Percentiles rank a stretch among this genome's conserved stretches.
Conservation (phyloP, 2,888 invertebrate genomes). For the Megaustenia siamemsis region DNA sequence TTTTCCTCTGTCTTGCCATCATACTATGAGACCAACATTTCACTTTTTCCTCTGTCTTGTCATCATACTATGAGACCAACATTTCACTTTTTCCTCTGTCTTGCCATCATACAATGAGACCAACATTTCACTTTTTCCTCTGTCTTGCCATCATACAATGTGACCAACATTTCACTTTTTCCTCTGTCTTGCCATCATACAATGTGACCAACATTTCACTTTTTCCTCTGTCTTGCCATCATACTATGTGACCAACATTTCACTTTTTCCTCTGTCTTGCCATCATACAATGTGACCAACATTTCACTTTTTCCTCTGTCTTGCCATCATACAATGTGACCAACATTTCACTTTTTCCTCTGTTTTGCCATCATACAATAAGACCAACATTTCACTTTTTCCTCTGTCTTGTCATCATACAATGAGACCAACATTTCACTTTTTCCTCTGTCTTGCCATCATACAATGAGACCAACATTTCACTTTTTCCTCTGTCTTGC, state of each 20-base stretch:
- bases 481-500: not conserved
- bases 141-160: no score
- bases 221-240: not conserved
- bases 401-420: not conserved
- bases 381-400: not conserved
- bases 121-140: not conserved
- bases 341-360: not conserved
- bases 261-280: not conserved
- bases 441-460: no score
- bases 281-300: slow-evolving; percentile 74
- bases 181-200: no score
- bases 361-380: not conserved
- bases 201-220: not conserved
- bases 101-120: no score
- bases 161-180: no score
- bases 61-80: not conserved
- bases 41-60: not conserved
- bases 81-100: not conserved
- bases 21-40: slow-evolving; percentile 66
- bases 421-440: no score
- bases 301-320: not conserved
- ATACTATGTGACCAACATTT: not conserved
- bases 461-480: no score
- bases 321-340: not conserved
- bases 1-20: slow-evolving; percentile 67